Evolutionary conservation across 2,888 invertebrate species (phyloP).

Genomic region (Drosophila cracens): DNA sequence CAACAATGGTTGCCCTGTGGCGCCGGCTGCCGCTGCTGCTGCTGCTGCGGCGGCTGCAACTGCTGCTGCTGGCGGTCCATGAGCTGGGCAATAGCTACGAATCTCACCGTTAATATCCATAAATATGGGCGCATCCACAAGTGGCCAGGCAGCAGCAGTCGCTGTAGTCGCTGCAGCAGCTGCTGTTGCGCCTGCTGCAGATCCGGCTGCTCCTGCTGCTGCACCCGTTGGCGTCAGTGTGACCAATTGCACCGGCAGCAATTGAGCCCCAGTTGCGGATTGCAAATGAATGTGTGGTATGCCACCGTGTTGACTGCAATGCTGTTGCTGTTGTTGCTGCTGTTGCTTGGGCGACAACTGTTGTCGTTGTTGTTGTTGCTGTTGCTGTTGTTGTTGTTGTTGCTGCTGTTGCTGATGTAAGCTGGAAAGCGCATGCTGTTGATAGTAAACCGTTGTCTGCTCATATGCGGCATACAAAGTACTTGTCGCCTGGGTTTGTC

Average conservation of each 20-base stretch:
- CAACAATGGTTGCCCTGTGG: conserved; percentile 52
- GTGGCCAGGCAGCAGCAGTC: conserved; percentile 82
- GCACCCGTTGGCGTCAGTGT: conserved; percentile 83
- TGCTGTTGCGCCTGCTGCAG: conserved; percentile 65
- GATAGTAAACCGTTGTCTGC: conserved; percentile 78
- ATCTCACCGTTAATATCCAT: conserved; percentile 87
- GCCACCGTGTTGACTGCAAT: conserved; percentile 78
- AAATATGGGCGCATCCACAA: conserved; percentile 87
- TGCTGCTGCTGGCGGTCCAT: conserved; percentile 79
- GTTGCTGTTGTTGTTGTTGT: conserved; percentile 56
- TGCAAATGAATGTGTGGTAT: conserved; percentile 74
- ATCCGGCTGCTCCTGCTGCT: conserved; percentile 38
- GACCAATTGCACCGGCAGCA: conserved; percentile 86
- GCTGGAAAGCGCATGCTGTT: conserved; percentile 42
- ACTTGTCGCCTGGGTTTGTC: conserved; percentile 33
- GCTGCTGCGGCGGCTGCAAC: conserved; percentile 59
- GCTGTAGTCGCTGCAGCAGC: conserved; percentile 47
- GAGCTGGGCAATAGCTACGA: conserved; percentile 85
- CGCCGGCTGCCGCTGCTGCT: conserved; percentile 59
- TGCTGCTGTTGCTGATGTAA: conserved; percentile 47
- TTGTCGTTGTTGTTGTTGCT: conserved; percentile 51
- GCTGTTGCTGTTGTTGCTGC: conserved; percentile 1
- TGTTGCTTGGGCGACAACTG: conserved; percentile 47
- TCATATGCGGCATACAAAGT: conserved; percentile 72
- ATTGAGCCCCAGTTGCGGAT: conserved; percentile 84